Percentiles rank a stretch among this genome's conserved stretches.
Conservation (phyloP, 2,797 vertebrate genomes). For the Bovichtus diacanthus region DNA sequence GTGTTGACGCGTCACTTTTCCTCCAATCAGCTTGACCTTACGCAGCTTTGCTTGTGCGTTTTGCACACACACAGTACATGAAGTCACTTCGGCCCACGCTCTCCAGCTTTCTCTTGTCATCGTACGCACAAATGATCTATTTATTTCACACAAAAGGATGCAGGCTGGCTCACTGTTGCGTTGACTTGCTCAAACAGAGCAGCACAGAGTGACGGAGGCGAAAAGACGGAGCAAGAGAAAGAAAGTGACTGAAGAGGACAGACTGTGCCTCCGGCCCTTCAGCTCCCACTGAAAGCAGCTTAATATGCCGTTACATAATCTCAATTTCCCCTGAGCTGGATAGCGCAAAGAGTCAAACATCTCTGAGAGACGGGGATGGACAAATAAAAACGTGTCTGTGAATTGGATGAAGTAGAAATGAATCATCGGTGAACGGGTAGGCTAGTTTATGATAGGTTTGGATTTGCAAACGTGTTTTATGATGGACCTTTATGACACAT, state of each 20-base stretch:
- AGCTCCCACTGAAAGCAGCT: slow-evolving; percentile 75
- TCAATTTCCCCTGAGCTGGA: slow-evolving; percentile 52
- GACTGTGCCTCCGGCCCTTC: slow-evolving; percentile 59
- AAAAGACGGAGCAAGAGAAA: slow-evolving; percentile 19
- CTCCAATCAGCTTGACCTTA: neutral
- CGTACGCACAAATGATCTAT: slow-evolving; percentile 13
- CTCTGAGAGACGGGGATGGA: slow-evolving; percentile 26
- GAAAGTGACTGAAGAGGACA: slow-evolving; percentile 40
- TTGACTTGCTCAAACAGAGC: slow-evolving; percentile 33
- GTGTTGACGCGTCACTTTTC: neutral
- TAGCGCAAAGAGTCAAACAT: slow-evolving; percentile 53
- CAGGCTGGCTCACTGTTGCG: neutral
- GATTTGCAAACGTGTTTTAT: neutral
- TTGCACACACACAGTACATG: neutral
- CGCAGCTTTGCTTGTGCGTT: neutral
- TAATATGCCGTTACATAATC: slow-evolving; percentile 78
- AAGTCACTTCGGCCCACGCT: slow-evolving; percentile 4
- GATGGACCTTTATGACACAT: neutral
- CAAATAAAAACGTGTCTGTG: neutral
- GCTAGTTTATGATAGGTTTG: neutral
- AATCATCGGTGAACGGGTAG: neutral
- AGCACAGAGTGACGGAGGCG: slow-evolving; percentile 4
- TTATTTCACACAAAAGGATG: slow-evolving; percentile 21
- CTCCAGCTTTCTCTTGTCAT: neutral
- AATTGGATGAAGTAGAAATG: neutral